Evolutionary conservation across 2,797 vertebrate genomes (phyloP).

Genomic region (Syndactyla subalaris): DNA sequence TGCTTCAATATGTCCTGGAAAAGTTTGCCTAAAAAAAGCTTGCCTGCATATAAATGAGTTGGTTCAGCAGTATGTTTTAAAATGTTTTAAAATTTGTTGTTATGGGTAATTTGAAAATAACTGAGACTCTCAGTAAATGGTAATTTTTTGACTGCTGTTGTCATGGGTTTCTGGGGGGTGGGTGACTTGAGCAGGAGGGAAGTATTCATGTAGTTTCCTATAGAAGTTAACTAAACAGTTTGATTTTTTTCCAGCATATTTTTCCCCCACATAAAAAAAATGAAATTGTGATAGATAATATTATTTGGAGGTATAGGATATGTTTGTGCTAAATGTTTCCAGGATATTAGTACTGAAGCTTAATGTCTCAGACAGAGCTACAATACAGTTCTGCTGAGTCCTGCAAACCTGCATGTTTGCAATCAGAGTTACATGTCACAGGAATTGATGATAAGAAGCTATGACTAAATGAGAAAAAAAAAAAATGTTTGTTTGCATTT

Average conservation of each 20-base stretch:
- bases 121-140: background rate
- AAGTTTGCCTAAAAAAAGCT: conserved; percentile 1
- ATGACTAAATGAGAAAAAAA: background rate
- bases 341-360: background rate
- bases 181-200: background rate
- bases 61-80: background rate
- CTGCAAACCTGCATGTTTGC: background rate
- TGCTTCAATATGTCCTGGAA: background rate
- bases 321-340: background rate
- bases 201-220: background rate
- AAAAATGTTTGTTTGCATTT: background rate
- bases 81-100: background rate
- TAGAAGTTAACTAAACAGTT: background rate
- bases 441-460: background rate
- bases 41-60: background rate
- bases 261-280: background rate
- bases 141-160: background rate
- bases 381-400: background rate
- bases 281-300: background rate
- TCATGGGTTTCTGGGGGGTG: background rate
- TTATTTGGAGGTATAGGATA: background rate
- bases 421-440: background rate
- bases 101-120: background rate
- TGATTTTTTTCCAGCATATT: background rate
- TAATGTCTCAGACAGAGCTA: background rate